Conservation (phyloP, 1,140 invertebrate genomes). For the Dendroctonus valens region DNA sequence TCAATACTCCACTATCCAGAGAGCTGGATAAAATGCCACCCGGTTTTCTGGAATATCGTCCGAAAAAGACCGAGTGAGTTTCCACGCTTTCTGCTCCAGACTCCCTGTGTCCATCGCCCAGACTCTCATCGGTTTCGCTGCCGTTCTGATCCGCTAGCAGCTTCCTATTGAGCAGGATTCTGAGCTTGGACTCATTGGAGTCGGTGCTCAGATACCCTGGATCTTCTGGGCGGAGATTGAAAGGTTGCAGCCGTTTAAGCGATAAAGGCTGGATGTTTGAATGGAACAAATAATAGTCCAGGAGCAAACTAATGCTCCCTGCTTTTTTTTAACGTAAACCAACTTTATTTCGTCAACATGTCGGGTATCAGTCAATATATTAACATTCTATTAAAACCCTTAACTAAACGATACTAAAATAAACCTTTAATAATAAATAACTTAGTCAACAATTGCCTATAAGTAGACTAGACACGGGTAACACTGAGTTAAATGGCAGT, state of each 20-base stretch:
- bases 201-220: slow-evolving; percentile 77
- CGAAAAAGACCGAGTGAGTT: slow-evolving; percentile 79
- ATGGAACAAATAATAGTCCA: too few relatives aligned
- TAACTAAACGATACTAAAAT: too few relatives aligned
- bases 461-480: too few relatives aligned
- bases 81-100: slow-evolving; percentile 81
- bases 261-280: too few relatives aligned
- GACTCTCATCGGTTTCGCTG: slow-evolving; percentile 69
- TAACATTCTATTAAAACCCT: too few relatives aligned
- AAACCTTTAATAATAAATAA: too few relatives aligned
- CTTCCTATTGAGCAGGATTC: neutral
- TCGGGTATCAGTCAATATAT: too few relatives aligned
- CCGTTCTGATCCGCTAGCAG: slow-evolving; percentile 50
- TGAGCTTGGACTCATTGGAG: slow-evolving; percentile 55
- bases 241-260: too few relatives aligned
- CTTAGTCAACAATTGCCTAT: neutral
- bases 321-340: too few relatives aligned
- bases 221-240: slow-evolving; percentile 55
- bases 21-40: slow-evolving; percentile 11
- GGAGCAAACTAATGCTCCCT: too few relatives aligned
- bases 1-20: slow-evolving; percentile 36
- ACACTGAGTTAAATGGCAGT: too few relatives aligned
- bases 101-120: slow-evolving; percentile 73
- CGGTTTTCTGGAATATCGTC: slow-evolving; percentile 55
- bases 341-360: too few relatives aligned